Evolutionary conservation across 2,888 invertebrate genomes (phyloP).

Genomic region (Drosophila colorata): DNA sequence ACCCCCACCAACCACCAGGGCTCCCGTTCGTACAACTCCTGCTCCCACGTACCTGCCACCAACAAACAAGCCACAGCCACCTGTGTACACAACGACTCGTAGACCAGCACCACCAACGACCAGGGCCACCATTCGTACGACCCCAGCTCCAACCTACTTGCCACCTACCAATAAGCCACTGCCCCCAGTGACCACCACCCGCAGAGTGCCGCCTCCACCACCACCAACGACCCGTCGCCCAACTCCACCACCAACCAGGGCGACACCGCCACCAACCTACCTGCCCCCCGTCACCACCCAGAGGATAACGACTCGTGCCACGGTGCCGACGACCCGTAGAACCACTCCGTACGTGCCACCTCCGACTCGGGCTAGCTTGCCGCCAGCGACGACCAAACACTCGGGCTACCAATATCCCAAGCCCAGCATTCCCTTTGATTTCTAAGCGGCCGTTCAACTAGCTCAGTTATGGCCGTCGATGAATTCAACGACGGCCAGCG

Average conservation of each 20-base stretch:
- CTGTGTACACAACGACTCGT: slow-evolving; percentile 42
- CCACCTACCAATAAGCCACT: slow-evolving; percentile 10
- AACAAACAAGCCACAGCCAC: slow-evolving; percentile 62
- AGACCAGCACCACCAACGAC: slow-evolving; percentile 43
- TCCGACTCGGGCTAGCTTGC: slow-evolving; percentile 56
- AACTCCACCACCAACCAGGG: slow-evolving; percentile 37
- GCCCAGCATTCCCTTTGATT: slow-evolving; percentile 80
- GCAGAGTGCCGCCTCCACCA: slow-evolving; percentile 47
- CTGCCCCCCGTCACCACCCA: slow-evolving; percentile 28
- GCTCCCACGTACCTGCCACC: slow-evolving; percentile 59
- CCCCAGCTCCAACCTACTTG: slow-evolving; percentile 55
- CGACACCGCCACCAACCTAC: slow-evolving; percentile 54
- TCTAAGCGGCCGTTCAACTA: slow-evolving; percentile 63
- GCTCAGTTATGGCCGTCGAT: slow-evolving; percentile 42
- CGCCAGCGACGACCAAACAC: slow-evolving; percentile 62
- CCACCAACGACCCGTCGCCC: slow-evolving; percentile 50
- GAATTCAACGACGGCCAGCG: slow-evolving; percentile 35
- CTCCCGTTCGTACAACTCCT: slow-evolving; percentile 34
- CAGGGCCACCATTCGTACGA: slow-evolving; percentile 14
- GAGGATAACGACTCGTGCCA: slow-evolving; percentile 16
- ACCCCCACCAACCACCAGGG: slow-evolving; percentile 32
- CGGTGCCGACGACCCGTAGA: slow-evolving; percentile 50
- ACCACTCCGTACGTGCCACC: slow-evolving; percentile 67
- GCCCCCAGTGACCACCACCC: slow-evolving; percentile 46
- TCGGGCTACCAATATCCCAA: slow-evolving; percentile 81